A percentile compares a stretch with the other conserved stretches of the same genome.
Evolutionary conservation across 2,797 vertebrate species (phyloP).

Genomic region (Peromyscus aztecus): DNA sequence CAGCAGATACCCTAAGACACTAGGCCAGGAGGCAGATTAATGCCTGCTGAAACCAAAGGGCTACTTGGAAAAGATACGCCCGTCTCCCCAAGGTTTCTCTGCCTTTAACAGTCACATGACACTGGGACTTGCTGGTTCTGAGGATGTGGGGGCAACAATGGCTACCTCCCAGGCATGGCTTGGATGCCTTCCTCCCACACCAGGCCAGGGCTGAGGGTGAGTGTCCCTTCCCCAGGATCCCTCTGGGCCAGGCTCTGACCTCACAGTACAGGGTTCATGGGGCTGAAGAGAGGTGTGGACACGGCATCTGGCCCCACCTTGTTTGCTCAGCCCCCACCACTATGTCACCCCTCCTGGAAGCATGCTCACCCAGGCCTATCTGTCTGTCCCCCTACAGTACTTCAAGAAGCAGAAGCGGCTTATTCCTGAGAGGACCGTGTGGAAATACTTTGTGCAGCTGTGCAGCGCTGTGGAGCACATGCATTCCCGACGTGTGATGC

Average conservation of each 20-base stretch:
- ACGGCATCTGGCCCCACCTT: neutral
- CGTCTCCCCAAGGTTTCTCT: constrained; percentile 87
- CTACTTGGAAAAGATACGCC: constrained; percentile 88
- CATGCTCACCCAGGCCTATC: constrained; percentile 56
- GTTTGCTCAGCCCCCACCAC: neutral
- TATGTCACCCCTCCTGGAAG: accelerated
- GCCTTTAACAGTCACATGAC: constrained; percentile 80
- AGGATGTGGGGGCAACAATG: neutral
- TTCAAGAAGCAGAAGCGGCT: constrained; percentile 94
- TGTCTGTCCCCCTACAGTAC: constrained; percentile 87
- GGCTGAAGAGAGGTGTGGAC: neutral
- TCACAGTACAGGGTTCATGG: neutral
- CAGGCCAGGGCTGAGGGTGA: neutral
- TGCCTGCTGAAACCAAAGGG: constrained; percentile 89
- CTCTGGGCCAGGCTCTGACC: neutral
- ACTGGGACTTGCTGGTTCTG: constrained; percentile 40
- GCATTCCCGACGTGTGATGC: constrained; percentile 94
- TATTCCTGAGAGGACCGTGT: constrained; percentile 93
- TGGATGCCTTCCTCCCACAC: neutral
- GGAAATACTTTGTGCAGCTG: constrained; percentile 94
- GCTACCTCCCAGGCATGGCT: neutral
- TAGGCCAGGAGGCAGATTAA: constrained; percentile 88
- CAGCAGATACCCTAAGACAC: neutral
- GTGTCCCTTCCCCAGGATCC: neutral
- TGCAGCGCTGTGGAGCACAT: constrained; percentile 95